phyloP scores from a whole-genome alignment of 2,113 vertebrate species.

The Tretioscincus oriximinensis region DNA sequence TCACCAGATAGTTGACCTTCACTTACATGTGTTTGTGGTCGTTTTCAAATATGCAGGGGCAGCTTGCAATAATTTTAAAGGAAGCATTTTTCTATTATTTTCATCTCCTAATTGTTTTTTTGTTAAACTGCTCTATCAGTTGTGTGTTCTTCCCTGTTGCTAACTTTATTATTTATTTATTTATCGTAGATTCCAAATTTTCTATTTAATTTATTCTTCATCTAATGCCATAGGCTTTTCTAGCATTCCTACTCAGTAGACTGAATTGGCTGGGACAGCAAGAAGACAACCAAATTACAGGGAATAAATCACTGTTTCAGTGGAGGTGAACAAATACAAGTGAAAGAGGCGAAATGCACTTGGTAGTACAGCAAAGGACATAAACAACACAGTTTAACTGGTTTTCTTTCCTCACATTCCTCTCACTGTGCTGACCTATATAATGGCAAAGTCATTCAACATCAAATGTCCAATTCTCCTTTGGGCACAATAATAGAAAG shows the following conservation, averaged over 20 bases:
- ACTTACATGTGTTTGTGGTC: no score
- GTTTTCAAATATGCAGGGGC: no score
- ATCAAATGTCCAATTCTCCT: neutral
- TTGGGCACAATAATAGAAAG: neutral
- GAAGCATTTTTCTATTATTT: neutral
- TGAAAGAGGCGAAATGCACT: neutral
- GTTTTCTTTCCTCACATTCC: neutral
- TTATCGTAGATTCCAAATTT: neutral
- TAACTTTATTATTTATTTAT: neutral
- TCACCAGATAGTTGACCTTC: no score
- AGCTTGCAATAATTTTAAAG: neutral
- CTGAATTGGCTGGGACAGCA: neutral
- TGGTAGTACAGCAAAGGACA: neutral
- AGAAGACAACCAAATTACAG: neutral
- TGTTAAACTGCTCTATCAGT: neutral
- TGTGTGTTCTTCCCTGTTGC: neutral
- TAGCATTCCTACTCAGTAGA: neutral
- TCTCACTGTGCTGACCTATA: neutral
- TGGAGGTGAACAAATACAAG: neutral
- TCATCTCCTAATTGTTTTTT: neutral
- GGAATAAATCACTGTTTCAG: neutral
- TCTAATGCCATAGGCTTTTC: neutral
- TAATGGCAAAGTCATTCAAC: neutral
- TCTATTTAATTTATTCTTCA: neutral
- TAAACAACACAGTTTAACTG: neutral